A percentile compares a stretch with the other conserved stretches of the same genome.
phyloP scores from a whole-genome alignment of 2,888 invertebrate species.

The Meandrusa payeni region DNA sequence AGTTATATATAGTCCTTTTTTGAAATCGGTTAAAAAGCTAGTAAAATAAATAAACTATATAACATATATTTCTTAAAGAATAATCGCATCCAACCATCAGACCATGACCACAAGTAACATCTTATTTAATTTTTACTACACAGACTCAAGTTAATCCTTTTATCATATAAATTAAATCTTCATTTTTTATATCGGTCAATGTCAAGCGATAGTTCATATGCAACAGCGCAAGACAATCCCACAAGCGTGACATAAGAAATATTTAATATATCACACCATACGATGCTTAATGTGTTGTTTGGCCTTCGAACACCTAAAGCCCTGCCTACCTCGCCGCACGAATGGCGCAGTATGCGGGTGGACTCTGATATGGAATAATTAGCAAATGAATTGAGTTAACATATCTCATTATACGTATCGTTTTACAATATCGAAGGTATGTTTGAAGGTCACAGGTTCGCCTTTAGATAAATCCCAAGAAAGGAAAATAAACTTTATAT shows the following conservation, averaged over 20 bases:
- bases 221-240: conserved; percentile 19
- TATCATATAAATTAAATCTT: neutral
- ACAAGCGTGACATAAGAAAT: conserved; percentile 21
- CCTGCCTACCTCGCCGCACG: conserved; percentile 18
- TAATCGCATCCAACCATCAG: too few relatives aligned
- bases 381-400: conserved; percentile 4
- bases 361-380: conserved; percentile 21
- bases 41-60: too few relatives aligned
- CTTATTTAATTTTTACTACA: too few relatives aligned
- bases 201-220: conserved; percentile 15
- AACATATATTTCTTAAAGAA: too few relatives aligned
- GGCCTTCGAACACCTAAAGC: conserved; percentile 23
- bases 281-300: conserved; percentile 16
- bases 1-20: too few relatives aligned
- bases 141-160: too few relatives aligned
- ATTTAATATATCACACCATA: conserved; percentile 15
- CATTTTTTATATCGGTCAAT: conserved; percentile 15
- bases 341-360: conserved; percentile 20
- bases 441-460: neutral
- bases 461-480: neutral
- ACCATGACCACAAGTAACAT: too few relatives aligned
- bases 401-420: too few relatives aligned
- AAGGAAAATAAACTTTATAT: too few relatives aligned
- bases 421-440: too few relatives aligned
- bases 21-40: too few relatives aligned